Evolutionary conservation across 2,113 vertebrate species (phyloP).

Genomic region (Jaculus jaculus): DNA sequence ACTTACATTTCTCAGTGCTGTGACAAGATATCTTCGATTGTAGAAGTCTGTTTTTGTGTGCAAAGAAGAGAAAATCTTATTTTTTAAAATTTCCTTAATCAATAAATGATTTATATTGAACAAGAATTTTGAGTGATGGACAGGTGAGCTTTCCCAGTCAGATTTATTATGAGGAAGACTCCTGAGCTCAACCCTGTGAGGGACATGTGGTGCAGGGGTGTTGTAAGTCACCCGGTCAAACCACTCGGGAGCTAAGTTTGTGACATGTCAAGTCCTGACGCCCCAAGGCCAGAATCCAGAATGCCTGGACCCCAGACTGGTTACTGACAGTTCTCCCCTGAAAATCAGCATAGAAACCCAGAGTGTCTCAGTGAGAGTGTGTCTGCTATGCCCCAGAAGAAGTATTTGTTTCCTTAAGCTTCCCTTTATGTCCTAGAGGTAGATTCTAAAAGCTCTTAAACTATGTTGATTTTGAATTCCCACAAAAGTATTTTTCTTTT

Average conservation of each 20-base stretch:
- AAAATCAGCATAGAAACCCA: constrained; percentile 56
- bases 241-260: neutral
- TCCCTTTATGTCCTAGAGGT: constrained; percentile 71
- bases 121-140: neutral
- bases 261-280: neutral
- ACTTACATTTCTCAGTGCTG: neutral
- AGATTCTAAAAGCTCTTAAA: constrained; percentile 69
- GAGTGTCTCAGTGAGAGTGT: neutral
- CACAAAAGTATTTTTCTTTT: constrained; percentile 74
- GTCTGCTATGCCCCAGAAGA: constrained; percentile 37
- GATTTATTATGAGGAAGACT: neutral
- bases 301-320: neutral
- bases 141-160: neutral
- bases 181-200: neutral
- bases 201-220: neutral
- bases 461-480: constrained; percentile 77
- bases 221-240: neutral
- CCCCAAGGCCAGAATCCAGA: neutral
- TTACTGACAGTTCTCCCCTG: neutral
- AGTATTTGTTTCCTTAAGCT: constrained; percentile 71
- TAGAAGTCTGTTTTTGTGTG: neutral
- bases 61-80: neutral
- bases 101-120: neutral
- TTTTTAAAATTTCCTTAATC: neutral
- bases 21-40: neutral